Percentiles rank a stretch among this genome's conserved stretches.
phyloP scores from a whole-genome alignment of 2,113 vertebrate species.

The Catharus bicknelli region DNA sequence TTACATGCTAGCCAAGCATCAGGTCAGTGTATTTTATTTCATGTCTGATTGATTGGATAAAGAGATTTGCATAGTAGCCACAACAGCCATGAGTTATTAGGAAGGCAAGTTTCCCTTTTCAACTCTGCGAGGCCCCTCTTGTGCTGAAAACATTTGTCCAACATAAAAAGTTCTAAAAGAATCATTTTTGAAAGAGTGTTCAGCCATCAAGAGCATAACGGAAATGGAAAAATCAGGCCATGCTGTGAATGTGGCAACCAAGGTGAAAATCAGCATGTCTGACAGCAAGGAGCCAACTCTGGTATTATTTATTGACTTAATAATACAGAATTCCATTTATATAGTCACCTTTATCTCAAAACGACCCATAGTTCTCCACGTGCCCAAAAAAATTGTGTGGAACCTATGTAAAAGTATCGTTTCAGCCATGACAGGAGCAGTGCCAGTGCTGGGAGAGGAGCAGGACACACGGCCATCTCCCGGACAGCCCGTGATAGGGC shows the following conservation, averaged over 20 bases:
- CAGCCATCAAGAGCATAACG: neutral
- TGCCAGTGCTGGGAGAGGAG: neutral
- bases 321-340: neutral
- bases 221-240: neutral
- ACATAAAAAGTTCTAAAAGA: neutral
- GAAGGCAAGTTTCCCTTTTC: conserved; percentile 29
- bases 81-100: conserved; percentile 37
- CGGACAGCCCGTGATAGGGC: neutral
- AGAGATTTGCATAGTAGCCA: conserved; percentile 66
- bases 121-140: conserved; percentile 17
- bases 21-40: conserved; percentile 59
- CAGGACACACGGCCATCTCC: neutral
- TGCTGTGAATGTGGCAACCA: neutral
- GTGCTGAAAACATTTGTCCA: neutral
- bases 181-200: neutral
- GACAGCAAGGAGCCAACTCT: neutral
- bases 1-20: conserved; percentile 37
- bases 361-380: neutral
- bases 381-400: neutral
- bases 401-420: fast-evolving
- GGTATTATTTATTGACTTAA: neutral
- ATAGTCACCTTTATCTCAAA: neutral
- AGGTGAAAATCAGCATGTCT: neutral
- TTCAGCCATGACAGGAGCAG: neutral
- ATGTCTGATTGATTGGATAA: conserved; percentile 68